Evolutionary conservation across 1,140 invertebrate species (phyloP), one percentile per base, ranked within the genome.

Genomic region (Platyscapa corneri): DNA sequence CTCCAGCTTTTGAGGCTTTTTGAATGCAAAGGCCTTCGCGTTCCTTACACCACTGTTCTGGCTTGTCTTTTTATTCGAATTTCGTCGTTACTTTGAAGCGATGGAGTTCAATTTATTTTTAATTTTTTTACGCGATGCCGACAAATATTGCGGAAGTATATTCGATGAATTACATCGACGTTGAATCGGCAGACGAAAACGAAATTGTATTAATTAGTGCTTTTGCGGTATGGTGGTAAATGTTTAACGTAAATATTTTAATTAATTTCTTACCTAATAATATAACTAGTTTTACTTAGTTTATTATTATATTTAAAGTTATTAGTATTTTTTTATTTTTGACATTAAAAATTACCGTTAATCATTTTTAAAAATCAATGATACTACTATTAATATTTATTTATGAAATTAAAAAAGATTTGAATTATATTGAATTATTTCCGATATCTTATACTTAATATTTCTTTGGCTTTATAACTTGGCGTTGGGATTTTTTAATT

Each of bases 1-100:
- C 70, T 32, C 67, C 23, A 74, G 70, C 37, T 74, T 42, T 72
- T 20, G 70, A 39, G 70, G 23, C 37, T 37, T 74, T 74, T n/a
- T 27, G 49, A 53, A 10, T 53, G 16, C 8, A 18, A 46, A 46
- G 42, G 42, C 5, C 42, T 12, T 2, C 18, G 49, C 49, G 2
- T 2, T 18, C 18, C 49, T 53, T 18, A 6, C 49, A 53, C 18
- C 2, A 14, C 56, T 5, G 5, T 23, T 60, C 20, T 27, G 0
- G 7, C 56, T 3, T 60, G 2, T 60, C 56, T 60, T 27, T 60
- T 27, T 60, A 18, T 60, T 27, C 5, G 2, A 60, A 27, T 60
- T 60, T 60, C 56, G 56, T 60, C 20, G 23, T 27, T 27, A 23
- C 20, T 60, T 14, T 10, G 20, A 23, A 60, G 56, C 56, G 20